A percentile compares a stretch with the other conserved stretches of the same genome.
Conservation (phyloP, 2,113 vertebrate genomes). For the Callionymus lyra region DNA sequence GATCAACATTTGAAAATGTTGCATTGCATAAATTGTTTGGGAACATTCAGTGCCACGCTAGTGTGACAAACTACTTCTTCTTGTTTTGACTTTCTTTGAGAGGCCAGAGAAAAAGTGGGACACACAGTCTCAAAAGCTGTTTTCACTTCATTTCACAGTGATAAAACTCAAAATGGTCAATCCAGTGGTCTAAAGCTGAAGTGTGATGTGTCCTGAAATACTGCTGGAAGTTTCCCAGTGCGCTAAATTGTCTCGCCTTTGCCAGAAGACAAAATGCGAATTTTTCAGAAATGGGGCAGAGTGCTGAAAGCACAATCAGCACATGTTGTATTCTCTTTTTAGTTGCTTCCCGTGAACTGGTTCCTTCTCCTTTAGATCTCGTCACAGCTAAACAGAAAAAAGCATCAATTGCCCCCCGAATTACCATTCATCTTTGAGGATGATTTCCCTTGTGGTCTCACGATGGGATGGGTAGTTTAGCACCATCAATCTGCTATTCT, state of each 20-base stretch:
- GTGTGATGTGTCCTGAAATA: too few relatives aligned
- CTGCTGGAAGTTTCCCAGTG: constrained; percentile 10
- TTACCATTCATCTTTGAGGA: constrained; percentile 48
- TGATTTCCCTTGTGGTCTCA: constrained; percentile 56
- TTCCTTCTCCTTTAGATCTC: constrained; percentile 40
- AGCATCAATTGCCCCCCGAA: constrained; percentile 54
- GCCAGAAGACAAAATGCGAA: constrained; percentile 7
- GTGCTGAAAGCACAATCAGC: constrained; percentile 6
- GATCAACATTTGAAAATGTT: too few relatives aligned
- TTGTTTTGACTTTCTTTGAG: too few relatives aligned
- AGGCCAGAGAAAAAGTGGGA: too few relatives aligned
- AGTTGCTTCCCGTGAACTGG: constrained; percentile 33
- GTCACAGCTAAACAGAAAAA: constrained; percentile 41
- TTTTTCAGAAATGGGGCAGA: constrained; percentile 23
- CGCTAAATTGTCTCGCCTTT: constrained; percentile 27
- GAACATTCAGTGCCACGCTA: too few relatives aligned
- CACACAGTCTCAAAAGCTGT: too few relatives aligned
- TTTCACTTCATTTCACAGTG: too few relatives aligned
- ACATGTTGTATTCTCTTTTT: constrained; percentile 10
- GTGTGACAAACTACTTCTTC: too few relatives aligned
- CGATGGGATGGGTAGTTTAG: neutral
- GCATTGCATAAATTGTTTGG: too few relatives aligned
- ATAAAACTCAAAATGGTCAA: too few relatives aligned
- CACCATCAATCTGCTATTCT: constrained; percentile 22
- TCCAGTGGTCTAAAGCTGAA: too few relatives aligned